phyloP scores from a whole-genome alignment of 2,797 vertebrate genomes.

The Zalophus californianus region DNA sequence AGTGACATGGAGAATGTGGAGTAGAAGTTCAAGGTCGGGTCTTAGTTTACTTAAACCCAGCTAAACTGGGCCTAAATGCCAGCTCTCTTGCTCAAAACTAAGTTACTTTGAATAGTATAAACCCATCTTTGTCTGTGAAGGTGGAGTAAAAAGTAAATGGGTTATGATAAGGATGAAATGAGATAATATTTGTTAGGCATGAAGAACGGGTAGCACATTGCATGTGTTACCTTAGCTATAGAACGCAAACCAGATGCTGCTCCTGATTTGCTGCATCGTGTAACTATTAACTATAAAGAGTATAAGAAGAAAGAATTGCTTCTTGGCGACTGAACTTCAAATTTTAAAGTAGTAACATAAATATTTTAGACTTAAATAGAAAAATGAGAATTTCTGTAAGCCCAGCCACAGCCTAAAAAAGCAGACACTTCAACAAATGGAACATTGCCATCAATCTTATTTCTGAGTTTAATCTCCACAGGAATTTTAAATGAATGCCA shows the following conservation, averaged over 20 bases:
- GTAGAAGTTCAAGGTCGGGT: not conserved
- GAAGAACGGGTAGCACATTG: not conserved
- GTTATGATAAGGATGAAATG: not conserved
- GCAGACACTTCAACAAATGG: not conserved
- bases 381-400: not conserved
- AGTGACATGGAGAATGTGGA: not conserved
- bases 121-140: not conserved
- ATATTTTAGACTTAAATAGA: not conserved
- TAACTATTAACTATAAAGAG: not conserved
- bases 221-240: too few species aligned
- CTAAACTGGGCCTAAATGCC: not conserved
- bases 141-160: not conserved
- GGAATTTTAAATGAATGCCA: not conserved
- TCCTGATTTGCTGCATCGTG: too few species aligned
- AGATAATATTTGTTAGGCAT: too few species aligned
- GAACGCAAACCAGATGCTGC: too few species aligned
- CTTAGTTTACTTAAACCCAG: not conserved
- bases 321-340: not conserved
- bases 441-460: not conserved
- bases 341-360: not conserved
- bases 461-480: not conserved
- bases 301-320: not conserved
- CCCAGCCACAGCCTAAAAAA: not conserved
- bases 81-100: not conserved
- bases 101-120: not conserved